phyloP scores from a whole-genome alignment of 2,113 vertebrate genomes.

The Dasyornis broadbenti region DNA sequence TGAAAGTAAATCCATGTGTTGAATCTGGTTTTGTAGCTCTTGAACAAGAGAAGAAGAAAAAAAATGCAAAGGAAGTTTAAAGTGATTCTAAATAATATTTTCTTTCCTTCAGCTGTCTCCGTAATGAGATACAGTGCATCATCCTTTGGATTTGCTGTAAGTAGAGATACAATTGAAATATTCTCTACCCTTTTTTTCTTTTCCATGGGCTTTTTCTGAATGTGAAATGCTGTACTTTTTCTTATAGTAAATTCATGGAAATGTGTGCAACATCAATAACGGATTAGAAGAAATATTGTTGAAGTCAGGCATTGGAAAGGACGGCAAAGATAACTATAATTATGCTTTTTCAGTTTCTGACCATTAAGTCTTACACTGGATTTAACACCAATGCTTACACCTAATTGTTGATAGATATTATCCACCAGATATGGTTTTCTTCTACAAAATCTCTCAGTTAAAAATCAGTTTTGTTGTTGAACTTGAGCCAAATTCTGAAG shows the following conservation, averaged over 20 bases:
- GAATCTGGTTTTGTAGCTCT: neutral
- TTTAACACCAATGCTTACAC: neutral
- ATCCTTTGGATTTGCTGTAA: slow-evolving; percentile 98
- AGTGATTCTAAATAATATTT: slow-evolving; percentile 69
- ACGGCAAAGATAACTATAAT: neutral
- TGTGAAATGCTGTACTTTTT: neutral
- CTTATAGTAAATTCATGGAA: neutral
- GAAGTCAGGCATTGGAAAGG: neutral
- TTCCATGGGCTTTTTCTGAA: neutral
- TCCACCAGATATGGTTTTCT: neutral
- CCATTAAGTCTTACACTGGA: neutral
- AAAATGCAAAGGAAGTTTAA: neutral
- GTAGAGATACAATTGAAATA: slow-evolving; percentile 63
- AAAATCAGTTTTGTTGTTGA: neutral
- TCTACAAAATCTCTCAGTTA: neutral
- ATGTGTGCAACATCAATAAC: neutral
- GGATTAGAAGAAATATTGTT: neutral
- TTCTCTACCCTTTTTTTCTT: neutral
- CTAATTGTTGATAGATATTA: neutral
- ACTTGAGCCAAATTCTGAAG: neutral
- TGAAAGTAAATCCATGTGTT: neutral
- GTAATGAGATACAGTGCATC: slow-evolving; percentile 98
- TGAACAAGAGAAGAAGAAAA: neutral
- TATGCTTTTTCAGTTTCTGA: neutral
- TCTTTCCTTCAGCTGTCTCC: slow-evolving; percentile 89